Conservation (phyloP, 2,888 invertebrate genomes). For the Sthenelais limicola region DNA sequence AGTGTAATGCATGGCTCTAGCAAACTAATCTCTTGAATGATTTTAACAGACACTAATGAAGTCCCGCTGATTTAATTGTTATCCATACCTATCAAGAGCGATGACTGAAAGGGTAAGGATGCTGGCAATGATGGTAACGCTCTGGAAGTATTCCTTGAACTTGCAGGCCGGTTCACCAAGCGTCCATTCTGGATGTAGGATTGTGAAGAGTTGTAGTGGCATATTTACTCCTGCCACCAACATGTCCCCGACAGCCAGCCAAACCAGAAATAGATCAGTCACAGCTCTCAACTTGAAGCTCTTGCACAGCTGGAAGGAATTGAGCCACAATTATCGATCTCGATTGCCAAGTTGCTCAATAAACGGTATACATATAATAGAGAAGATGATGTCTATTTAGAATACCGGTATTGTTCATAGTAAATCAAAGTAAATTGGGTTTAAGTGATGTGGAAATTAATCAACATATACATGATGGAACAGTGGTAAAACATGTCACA, state of each 20-base stretch:
- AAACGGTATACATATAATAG: background rate
- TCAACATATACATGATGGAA: too few relatives aligned
- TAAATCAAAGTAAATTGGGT: too few relatives aligned
- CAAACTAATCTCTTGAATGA: too few relatives aligned
- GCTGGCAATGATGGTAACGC: conserved; percentile 57
- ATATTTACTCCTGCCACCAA: conserved; percentile 59
- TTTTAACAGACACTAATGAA: too few relatives aligned
- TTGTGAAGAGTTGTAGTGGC: conserved; percentile 59
- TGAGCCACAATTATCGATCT: background rate
- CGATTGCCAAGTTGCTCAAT: background rate
- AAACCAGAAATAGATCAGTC: conserved; percentile 61
- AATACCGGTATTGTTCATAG: too few relatives aligned
- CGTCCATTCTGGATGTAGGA: conserved; percentile 58
- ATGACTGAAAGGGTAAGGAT: conserved; percentile 58
- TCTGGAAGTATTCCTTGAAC: conserved; percentile 58
- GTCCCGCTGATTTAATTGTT: too few relatives aligned
- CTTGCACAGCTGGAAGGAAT: background rate
- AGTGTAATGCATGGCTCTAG: too few relatives aligned
- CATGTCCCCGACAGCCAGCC: conserved; percentile 61
- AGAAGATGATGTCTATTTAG: too few relatives aligned
- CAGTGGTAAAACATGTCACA: too few relatives aligned
- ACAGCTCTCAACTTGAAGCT: conserved; percentile 51
- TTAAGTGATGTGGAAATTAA: too few relatives aligned
- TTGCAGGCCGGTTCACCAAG: conserved; percentile 58
- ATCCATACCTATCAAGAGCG: conserved; percentile 60